Conservation (phyloP, 2,113 vertebrate genomes). For the Hippocampus abdominalis region DNA sequence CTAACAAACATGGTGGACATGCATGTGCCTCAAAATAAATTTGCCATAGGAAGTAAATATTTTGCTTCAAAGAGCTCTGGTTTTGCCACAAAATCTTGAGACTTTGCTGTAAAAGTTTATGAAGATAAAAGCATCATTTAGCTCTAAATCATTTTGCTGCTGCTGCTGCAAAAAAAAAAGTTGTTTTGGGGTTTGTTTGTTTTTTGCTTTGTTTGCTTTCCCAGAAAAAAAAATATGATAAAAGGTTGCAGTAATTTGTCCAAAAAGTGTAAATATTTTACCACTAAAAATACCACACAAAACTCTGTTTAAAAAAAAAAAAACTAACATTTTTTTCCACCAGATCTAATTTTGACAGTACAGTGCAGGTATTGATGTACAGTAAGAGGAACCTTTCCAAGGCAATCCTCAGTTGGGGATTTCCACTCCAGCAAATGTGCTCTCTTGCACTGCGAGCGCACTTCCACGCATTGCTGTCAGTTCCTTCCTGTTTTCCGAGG, state of each 20-base stretch:
- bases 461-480: slow-evolving; percentile 39
- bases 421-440: slow-evolving; percentile 46
- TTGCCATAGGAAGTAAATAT: background rate
- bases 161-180: no score
- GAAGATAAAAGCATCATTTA: no score
- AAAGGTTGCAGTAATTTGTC: no score
- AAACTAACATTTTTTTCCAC: background rate
- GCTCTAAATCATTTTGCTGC: no score
- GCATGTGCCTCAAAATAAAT: background rate
- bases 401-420: slow-evolving; percentile 45
- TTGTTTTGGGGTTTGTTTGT: no score
- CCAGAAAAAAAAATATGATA: no score
- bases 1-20: background rate
- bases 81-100: background rate
- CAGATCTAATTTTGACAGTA: slow-evolving; percentile 19
- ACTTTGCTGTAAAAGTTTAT: background rate
- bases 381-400: background rate
- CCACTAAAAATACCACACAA: no score
- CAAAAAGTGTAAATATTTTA: no score
- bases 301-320: no score
- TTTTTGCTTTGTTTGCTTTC: no score
- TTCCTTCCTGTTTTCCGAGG: slow-evolving; percentile 70
- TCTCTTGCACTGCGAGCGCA: slow-evolving; percentile 19
- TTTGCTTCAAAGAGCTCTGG: background rate
- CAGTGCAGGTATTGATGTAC: slow-evolving; percentile 6